Evolutionary conservation across 2,888 invertebrate species (phyloP).

Genomic region (Cephonodes hylas): DNA sequence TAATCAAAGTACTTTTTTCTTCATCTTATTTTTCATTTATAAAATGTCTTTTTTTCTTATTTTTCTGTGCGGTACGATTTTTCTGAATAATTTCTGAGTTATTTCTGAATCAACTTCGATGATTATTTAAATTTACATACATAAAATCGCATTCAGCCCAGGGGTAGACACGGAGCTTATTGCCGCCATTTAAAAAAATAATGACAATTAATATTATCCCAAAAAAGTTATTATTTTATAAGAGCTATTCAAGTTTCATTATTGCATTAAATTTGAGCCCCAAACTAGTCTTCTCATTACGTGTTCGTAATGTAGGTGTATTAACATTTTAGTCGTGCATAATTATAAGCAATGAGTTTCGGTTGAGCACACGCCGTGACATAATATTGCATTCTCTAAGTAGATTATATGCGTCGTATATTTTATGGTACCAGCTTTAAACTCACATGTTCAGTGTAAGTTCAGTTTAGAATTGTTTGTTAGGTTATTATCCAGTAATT

Average conservation of each 20-base stretch:
- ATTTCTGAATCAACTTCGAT: no score
- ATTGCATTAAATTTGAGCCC: not conserved
- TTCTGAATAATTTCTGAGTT: no score
- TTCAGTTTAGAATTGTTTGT: not conserved
- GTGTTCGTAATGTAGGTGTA: not conserved
- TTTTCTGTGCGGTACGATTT: no score
- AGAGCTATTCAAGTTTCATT: not conserved
- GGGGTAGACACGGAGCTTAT: no score
- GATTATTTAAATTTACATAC: no score
- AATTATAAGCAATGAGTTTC: conserved; percentile 11
- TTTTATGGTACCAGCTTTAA: conserved; percentile 4
- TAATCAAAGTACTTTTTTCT: no score
- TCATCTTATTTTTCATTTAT: no score
- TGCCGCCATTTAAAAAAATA: no score
- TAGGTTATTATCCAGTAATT: not conserved
- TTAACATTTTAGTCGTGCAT: conserved; percentile 4
- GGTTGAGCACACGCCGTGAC: not conserved
- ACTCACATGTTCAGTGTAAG: not conserved
- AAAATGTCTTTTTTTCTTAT: no score
- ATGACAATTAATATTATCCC: not conserved
- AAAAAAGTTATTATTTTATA: not conserved
- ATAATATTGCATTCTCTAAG: conserved; percentile 10
- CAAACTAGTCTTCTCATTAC: not conserved
- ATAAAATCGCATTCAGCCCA: no score
- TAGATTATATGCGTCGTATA: not conserved